phyloP scores from a whole-genome alignment of 2,113 vertebrate species.

The Puma concolor region DNA sequence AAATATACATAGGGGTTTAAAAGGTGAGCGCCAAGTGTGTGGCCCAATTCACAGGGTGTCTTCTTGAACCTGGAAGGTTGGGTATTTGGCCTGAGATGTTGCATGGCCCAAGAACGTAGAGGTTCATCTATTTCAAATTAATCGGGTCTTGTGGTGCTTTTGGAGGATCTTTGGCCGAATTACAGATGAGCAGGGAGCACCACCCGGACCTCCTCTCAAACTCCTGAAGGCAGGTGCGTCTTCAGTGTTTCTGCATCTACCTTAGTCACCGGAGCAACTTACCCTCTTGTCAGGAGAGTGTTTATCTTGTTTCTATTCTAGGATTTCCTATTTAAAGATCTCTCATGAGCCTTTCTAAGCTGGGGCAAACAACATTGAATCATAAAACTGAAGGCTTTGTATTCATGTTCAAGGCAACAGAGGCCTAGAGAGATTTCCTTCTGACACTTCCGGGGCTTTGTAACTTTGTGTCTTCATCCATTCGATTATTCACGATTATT shows the following conservation, averaged over 20 bases:
- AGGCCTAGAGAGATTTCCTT: not conserved
- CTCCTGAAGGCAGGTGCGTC: not conserved
- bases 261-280: constrained; percentile 18
- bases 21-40: not conserved
- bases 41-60: not conserved
- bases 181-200: not conserved
- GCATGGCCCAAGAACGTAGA: not conserved
- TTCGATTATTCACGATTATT: not conserved
- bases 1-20: not conserved
- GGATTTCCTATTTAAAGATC: constrained; percentile 1
- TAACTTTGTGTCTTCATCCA: not conserved
- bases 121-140: not conserved
- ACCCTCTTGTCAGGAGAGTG: not conserved
- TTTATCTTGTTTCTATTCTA: constrained; percentile 42
- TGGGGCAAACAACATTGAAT: not conserved
- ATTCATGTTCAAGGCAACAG: not conserved
- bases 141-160: not conserved
- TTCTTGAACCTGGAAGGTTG: not conserved
- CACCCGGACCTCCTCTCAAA: not conserved
- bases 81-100: not conserved
- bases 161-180: not conserved
- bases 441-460: not conserved
- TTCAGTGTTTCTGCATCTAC: not conserved
- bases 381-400: not conserved
- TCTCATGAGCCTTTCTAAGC: not conserved